These are phyloP conservation scores for Scortum barcoo DNA, from an alignment of 2,113 vertebrate genomes.

Conservation along the genomic window DNA sequence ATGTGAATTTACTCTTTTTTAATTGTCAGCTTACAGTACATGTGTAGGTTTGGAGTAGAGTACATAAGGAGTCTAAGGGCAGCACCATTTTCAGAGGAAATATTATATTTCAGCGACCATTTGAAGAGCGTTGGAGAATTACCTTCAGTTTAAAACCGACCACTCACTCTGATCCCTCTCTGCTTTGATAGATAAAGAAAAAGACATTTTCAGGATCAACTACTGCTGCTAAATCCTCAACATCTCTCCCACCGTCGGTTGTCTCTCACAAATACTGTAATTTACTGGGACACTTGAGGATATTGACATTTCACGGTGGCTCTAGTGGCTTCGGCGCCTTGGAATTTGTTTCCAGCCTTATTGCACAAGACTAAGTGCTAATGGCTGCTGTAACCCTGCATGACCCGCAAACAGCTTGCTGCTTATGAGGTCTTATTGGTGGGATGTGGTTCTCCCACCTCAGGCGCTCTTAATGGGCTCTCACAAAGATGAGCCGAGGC, in stretches of 20 bases:
- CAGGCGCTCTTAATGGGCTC: conserved; percentile 63
- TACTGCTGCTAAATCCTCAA: neutral
- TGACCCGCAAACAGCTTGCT: conserved; percentile 64
- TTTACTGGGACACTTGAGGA: conserved; percentile 50
- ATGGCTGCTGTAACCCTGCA: conserved; percentile 58
- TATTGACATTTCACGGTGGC: conserved; percentile 58
- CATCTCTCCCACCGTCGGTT: conserved; percentile 17
- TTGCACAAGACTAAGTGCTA: conserved; percentile 52
- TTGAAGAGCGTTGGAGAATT: neutral
- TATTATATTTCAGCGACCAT: neutral
- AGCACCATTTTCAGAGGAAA: neutral
- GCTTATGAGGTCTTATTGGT: conserved; percentile 62
- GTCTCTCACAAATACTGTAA: conserved; percentile 34
- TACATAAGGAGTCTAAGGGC: neutral
- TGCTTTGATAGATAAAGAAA: neutral
- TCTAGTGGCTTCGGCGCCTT: conserved; percentile 26
- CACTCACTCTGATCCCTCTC: neutral
- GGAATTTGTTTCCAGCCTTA: conserved; percentile 48
- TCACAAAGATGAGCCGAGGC: conserved; percentile 59
- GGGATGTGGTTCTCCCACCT: conserved; percentile 55
- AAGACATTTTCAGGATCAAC: neutral
- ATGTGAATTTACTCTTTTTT: neutral
- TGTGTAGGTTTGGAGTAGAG: neutral
- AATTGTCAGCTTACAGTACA: neutral
- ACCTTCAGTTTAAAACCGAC: conserved; percentile 3